These are phyloP conservation scores for Heliconius charithonia DNA, from an alignment of 2,888 invertebrate species.

Conservation along the genomic window DNA sequence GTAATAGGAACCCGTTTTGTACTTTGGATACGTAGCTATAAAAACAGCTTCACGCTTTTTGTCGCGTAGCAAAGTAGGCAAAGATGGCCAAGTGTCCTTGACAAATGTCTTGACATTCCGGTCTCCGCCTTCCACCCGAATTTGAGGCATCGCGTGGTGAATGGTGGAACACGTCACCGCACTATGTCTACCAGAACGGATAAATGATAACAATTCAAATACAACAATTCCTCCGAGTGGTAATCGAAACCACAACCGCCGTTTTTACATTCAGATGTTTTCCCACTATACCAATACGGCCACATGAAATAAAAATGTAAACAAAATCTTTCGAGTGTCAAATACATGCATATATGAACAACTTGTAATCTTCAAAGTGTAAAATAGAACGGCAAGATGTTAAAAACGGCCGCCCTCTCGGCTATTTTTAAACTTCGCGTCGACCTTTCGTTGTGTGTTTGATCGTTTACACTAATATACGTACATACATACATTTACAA, in stretches of 20 bases:
- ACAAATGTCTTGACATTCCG: no score
- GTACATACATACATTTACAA: no score
- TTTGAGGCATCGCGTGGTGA: background rate
- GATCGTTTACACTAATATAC: background rate
- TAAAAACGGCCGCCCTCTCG: background rate
- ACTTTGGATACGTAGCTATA: no score
- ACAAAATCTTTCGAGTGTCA: background rate
- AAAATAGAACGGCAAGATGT: slow-evolving; percentile 12
- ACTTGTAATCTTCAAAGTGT: background rate
- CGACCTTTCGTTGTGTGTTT: background rate
- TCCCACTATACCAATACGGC: no score
- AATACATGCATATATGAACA: background rate
- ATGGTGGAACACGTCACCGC: background rate
- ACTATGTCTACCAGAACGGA: background rate
- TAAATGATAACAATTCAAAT: no score
- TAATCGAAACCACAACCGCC: background rate
- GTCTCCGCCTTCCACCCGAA: background rate
- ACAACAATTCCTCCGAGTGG: background rate
- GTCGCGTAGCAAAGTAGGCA: no score
- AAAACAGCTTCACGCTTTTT: no score
- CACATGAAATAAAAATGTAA: no score
- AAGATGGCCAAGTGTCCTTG: no score
- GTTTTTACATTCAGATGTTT: no score
- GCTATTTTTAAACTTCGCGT: background rate
- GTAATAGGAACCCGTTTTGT: no score